A percentile compares a stretch with the other conserved stretches of the same genome.
Evolutionary conservation across 1,140 invertebrate species (phyloP).

Genomic region (Telenomus remus): DNA sequence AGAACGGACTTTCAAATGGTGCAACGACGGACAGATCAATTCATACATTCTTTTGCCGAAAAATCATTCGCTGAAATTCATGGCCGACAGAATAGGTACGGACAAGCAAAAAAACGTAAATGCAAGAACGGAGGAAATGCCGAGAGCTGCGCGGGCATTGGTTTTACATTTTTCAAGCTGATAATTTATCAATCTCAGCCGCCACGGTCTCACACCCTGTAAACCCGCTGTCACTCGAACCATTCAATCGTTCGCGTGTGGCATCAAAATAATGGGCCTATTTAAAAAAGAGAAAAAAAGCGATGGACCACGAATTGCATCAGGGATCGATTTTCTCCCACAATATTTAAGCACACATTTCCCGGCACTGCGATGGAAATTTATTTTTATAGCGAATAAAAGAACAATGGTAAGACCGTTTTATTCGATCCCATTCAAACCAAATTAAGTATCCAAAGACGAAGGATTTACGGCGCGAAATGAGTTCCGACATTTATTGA

Average conservation of each 20-base stretch:
- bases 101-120: conserved; percentile 30
- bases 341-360: conserved; percentile 46
- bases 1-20: conserved; percentile 22
- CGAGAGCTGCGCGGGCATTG: conserved; percentile 58
- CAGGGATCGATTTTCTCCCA: conserved; percentile 65
- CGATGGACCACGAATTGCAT: conserved; percentile 23
- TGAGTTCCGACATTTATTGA: conserved; percentile 44
- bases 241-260: conserved; percentile 49
- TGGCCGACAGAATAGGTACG: conserved; percentile 34
- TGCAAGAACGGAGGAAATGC: conserved; percentile 36
- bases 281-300: conserved; percentile 59
- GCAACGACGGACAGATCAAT: conserved; percentile 37
- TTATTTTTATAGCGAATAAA: conserved; percentile 48
- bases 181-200: conserved; percentile 72
- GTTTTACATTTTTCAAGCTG: conserved; percentile 72
- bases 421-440: conserved; percentile 37
- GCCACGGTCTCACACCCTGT: conserved; percentile 43
- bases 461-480: conserved; percentile 28
- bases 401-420: conserved; percentile 43
- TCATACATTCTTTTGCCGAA: conserved; percentile 50
- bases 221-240: conserved; percentile 29
- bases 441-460: conserved; percentile 40
- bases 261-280: conserved; percentile 70
- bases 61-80: conserved; percentile 53
- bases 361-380: conserved; percentile 28